Evolutionary conservation across 2,113 vertebrate species (phyloP).

Genomic region (Ancistrus triradiatus): DNA sequence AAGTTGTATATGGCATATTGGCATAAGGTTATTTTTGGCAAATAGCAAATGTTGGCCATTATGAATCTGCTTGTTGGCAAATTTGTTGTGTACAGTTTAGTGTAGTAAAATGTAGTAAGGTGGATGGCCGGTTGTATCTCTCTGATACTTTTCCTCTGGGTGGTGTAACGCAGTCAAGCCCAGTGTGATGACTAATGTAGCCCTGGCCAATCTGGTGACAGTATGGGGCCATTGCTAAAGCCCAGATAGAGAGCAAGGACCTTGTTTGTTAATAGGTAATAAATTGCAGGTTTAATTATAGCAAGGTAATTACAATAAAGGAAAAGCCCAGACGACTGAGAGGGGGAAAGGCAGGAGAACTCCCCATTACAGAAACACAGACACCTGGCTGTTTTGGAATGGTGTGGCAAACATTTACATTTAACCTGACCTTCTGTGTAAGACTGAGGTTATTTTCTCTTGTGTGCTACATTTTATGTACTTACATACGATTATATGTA

Average conservation of each 20-base stretch:
- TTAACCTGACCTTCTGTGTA: too few species aligned
- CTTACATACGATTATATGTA: too few species aligned
- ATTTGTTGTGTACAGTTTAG: too few species aligned
- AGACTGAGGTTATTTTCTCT: too few species aligned
- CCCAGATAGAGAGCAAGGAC: conserved; percentile 27
- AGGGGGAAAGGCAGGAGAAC: conserved; percentile 26
- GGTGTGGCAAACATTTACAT: neutral
- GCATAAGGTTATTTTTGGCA: too few species aligned
- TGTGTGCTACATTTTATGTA: too few species aligned
- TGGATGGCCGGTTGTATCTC: conserved; percentile 13
- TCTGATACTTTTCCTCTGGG: conserved; percentile 36
- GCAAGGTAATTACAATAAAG: conserved; percentile 48
- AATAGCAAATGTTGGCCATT: too few species aligned
- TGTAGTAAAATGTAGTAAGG: conserved; percentile 14
- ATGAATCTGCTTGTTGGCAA: too few species aligned
- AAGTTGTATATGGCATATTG: too few species aligned
- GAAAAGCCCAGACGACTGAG: conserved; percentile 40
- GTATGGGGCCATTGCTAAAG: conserved; percentile 42
- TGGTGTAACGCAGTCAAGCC: conserved; percentile 32
- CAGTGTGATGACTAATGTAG: conserved; percentile 41
- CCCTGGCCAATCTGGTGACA: conserved; percentile 39
- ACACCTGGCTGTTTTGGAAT: neutral
- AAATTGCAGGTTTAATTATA: conserved; percentile 51
- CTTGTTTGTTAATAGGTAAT: conserved; percentile 49
- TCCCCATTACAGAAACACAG: conserved; percentile 27